Percentiles rank a stretch among this genome's conserved stretches.
Conservation (phyloP, 2,797 vertebrate genomes). For the Saxicola maurus region DNA sequence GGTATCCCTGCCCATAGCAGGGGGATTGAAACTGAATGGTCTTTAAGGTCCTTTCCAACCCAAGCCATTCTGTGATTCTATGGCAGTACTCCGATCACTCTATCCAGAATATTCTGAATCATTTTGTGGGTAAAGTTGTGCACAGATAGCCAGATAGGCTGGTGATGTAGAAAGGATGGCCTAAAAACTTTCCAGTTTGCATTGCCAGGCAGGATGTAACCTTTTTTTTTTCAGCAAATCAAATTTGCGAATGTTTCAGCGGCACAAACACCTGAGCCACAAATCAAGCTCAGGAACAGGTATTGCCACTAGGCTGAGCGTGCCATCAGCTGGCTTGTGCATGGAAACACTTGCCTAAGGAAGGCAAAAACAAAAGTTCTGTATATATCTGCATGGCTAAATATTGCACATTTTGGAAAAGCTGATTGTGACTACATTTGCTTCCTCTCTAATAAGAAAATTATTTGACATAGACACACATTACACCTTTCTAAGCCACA, state of each 20-base stretch:
- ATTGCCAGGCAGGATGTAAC: background rate
- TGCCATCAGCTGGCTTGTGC: background rate
- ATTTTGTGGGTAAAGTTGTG: background rate
- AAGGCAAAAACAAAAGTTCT: background rate
- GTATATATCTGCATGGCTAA: background rate
- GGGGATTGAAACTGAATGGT: background rate
- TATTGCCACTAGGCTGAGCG: background rate
- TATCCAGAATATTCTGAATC: background rate
- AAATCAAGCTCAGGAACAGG: background rate
- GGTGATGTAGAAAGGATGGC: background rate
- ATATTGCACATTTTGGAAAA: background rate
- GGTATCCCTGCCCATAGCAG: background rate
- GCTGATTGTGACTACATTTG: background rate
- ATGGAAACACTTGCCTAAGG: background rate
- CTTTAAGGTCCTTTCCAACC: background rate
- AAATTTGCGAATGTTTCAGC: background rate
- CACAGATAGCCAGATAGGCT: background rate
- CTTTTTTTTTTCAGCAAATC: background rate
- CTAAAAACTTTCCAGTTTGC: background rate
- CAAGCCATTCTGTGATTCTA: background rate
- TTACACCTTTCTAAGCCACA: background rate
- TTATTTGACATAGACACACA: background rate
- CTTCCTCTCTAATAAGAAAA: background rate
- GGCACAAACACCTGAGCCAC: background rate
- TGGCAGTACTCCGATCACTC: background rate